Conservation (phyloP, 2,888 invertebrate species). For the Andricus quercusramuli region DNA sequence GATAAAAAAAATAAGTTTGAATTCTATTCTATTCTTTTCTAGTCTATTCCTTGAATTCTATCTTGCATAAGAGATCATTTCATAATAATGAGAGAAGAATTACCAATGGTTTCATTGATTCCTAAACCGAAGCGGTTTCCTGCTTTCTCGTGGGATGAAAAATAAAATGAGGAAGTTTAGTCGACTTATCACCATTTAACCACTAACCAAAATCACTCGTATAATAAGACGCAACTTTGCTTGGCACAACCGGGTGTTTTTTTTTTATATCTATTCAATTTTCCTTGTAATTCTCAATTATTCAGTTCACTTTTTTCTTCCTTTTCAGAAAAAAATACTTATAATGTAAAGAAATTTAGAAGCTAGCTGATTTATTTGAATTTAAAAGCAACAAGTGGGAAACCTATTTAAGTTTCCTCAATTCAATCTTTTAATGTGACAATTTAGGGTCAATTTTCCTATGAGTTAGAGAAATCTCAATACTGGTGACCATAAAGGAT, state of each 20-base stretch:
- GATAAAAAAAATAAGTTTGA: no score
- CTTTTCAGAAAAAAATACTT: not conserved
- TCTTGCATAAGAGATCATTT: not conserved
- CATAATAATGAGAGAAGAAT: constrained; percentile 8
- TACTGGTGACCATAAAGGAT: no score
- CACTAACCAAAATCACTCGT: constrained; percentile 15
- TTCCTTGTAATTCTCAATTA: not conserved
- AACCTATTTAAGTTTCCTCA: no score
- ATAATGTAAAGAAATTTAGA: not conserved
- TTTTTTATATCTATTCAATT: not conserved
- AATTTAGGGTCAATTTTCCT: no score
- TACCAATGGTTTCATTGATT: constrained; percentile 17
- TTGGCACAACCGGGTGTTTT: not conserved
- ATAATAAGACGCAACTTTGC: not conserved
- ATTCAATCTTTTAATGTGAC: no score
- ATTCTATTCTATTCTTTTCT: no score
- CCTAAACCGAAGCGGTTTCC: constrained; percentile 20
- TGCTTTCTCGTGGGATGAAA: constrained; percentile 45
- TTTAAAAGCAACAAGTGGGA: no score
- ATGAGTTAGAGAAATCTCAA: no score
- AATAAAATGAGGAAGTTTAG: constrained; percentile 45
- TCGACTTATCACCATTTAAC: constrained; percentile 35
- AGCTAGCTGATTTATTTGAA: not conserved
- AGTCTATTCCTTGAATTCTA: not conserved
- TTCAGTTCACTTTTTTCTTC: not conserved